Percentiles rank a stretch among this genome's conserved stretches.
Conservation (phyloP, 2,797 vertebrate species). For the Scarus forsteni region DNA sequence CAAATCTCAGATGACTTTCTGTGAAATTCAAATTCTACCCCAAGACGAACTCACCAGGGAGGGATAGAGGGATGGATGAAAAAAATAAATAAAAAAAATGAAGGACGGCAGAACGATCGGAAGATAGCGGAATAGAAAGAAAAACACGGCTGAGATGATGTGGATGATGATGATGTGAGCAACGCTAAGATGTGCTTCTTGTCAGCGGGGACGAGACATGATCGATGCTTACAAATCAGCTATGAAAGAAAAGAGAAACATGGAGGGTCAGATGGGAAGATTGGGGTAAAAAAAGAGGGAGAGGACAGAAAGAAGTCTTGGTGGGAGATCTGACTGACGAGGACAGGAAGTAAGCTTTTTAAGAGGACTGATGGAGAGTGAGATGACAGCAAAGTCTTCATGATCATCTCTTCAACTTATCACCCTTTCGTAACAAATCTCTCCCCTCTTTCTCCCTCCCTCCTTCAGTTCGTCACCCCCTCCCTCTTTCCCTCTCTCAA, state of each 20-base stretch:
- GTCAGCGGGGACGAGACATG: conserved; percentile 40
- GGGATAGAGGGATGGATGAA: conserved; percentile 41
- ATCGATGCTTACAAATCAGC: conserved; percentile 47
- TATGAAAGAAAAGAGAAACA: conserved; percentile 8
- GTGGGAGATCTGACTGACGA: conserved; percentile 44
- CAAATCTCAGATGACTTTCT: conserved; percentile 72
- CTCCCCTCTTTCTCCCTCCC: conserved; percentile 57
- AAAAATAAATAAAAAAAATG: conserved; percentile 23
- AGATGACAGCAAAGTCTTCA: conserved; percentile 45
- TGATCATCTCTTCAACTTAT: conserved; percentile 78
- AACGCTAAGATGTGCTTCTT: conserved; percentile 6
- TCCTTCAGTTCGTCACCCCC: conserved; percentile 22
- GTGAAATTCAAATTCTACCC: conserved; percentile 77
- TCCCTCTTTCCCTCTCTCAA: conserved; percentile 2
- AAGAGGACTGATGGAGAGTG: conserved; percentile 48
- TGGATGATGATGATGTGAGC: conserved; percentile 35
- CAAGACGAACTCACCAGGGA: conserved; percentile 59
- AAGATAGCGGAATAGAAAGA: conserved; percentile 33
- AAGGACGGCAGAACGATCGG: conserved; percentile 31
- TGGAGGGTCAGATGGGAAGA: background rate
- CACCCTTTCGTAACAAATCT: conserved; percentile 77
- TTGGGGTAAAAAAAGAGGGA: background rate
- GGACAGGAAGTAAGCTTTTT: conserved; percentile 45
- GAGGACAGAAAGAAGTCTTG: conserved; percentile 1
- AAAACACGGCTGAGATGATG: conserved; percentile 32